Conservation (phyloP, 2,113 vertebrate species). For the Passer domesticus region DNA sequence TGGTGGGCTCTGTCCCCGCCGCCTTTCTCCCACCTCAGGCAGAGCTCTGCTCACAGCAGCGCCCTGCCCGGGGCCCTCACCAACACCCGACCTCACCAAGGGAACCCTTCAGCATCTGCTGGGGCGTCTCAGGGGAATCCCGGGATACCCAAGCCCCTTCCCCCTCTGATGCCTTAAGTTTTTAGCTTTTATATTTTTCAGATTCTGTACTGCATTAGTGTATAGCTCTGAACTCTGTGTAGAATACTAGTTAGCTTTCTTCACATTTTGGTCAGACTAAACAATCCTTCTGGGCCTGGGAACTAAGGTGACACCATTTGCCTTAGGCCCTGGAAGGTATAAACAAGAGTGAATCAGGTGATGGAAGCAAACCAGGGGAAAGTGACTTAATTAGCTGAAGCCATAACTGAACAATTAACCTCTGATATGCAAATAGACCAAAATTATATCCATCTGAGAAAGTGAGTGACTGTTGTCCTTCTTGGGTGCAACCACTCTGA, state of each 20-base stretch:
- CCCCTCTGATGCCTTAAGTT: neutral
- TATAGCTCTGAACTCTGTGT: neutral
- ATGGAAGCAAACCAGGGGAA: neutral
- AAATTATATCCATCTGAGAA: neutral
- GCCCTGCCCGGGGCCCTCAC: neutral
- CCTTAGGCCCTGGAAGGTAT: neutral
- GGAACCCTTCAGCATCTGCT: neutral
- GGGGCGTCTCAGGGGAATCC: too few relatives aligned
- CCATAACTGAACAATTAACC: neutral
- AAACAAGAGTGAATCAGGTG: neutral
- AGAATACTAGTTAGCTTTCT: neutral
- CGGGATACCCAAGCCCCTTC: fast-evolving
- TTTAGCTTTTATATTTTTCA: neutral
- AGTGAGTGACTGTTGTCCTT: too few relatives aligned
- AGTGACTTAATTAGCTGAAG: neutral
- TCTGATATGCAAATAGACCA: neutral
- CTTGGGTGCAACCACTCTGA: neutral
- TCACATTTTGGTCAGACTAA: neutral
- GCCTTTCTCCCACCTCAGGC: fast-evolving
- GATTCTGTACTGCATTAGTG: neutral
- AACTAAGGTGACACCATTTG: neutral
- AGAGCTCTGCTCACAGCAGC: neutral
- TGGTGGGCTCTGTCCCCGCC: neutral
- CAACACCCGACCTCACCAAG: neutral
- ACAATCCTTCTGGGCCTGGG: neutral